Evolutionary conservation across 2,797 vertebrate species (phyloP).

Genomic region (Gambusia yucatana): DNA sequence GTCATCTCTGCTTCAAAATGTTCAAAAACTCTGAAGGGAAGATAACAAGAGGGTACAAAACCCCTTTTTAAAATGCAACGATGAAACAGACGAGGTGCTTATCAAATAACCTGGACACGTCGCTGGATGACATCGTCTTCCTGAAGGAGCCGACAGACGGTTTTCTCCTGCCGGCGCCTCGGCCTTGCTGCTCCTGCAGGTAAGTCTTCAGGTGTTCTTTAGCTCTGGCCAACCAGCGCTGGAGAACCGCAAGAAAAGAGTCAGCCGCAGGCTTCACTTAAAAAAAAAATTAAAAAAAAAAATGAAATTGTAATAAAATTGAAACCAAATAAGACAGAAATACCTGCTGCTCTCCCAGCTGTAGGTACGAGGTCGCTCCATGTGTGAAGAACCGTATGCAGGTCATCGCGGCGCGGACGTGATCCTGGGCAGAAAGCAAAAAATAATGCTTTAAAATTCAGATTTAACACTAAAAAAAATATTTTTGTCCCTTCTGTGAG

Average conservation of each 20-base stretch:
- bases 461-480: neutral
- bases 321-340: neutral
- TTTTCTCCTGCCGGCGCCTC: conserved; percentile 82
- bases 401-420: conserved; percentile 96
- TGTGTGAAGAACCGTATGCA: conserved; percentile 96
- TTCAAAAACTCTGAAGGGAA: neutral
- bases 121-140: conserved; percentile 93
- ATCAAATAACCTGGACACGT: conserved; percentile 89
- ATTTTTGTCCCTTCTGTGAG: neutral
- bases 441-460: neutral
- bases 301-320: neutral
- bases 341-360: conserved; percentile 89
- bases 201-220: conserved; percentile 96
- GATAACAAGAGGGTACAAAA: neutral
- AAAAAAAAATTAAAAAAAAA: too few species aligned
- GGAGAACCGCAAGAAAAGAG: neutral
- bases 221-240: conserved; percentile 91
- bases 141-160: conserved; percentile 83
- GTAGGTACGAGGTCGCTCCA: conserved; percentile 88
- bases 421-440: conserved; percentile 83
- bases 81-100: neutral
- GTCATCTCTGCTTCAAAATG: neutral
- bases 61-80: neutral
- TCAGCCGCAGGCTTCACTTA: neutral
- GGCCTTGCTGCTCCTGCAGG: conserved; percentile 91